Evolutionary conservation across 2,113 vertebrate genomes (phyloP), one percentile per base, ranked within the genome.

Genomic region (Mirounga angustirostris): DNA sequence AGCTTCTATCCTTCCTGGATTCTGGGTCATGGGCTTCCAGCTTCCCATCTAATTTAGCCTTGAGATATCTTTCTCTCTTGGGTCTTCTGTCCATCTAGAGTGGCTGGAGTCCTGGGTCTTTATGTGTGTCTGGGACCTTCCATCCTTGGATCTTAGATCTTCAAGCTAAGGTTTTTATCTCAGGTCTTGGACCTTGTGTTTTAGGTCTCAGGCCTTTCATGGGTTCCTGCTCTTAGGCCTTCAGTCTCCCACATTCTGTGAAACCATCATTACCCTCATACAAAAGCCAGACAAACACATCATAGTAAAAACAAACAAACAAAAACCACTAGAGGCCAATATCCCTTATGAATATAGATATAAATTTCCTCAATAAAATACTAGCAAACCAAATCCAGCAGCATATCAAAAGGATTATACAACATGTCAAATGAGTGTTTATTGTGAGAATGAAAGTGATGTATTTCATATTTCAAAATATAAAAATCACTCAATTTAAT

Each of bases 1-100:
- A 24, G 22, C 61, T 94, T 96, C 50, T 89, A 54, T 28, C 22
- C 24, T 93, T 94, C 46, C 46, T 74, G 30, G 84, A 54, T 80
- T 95, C 63, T 67, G 7, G 33, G 43, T 86, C 67, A 46, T 2
- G 18, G 82, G 18, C 67, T 58, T 93, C 28, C 61, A 80, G 69
- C 30, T 94, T 96, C 87, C 65, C 8, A 46, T 11, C 22, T 93
- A 36, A 78, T 85, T 90, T 94, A 83, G n/a, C 78, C 81, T 95
- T 81, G 83, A 93, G 43, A 61, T 74, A 56, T 7, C 11, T 65
- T n/a, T 94, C 81, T 97, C 56, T 73, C 84, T 92, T 73, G 79
- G 13, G 13, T 52, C 50, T 59, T 95, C 40, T 76, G 54, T 91
- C 40, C 86, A 89, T 22, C 10, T 4, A 78, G 9, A 63, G 16